Evolutionary conservation across 2,888 invertebrate genomes (phyloP).

Genomic region (Ophion ventricosus): DNA sequence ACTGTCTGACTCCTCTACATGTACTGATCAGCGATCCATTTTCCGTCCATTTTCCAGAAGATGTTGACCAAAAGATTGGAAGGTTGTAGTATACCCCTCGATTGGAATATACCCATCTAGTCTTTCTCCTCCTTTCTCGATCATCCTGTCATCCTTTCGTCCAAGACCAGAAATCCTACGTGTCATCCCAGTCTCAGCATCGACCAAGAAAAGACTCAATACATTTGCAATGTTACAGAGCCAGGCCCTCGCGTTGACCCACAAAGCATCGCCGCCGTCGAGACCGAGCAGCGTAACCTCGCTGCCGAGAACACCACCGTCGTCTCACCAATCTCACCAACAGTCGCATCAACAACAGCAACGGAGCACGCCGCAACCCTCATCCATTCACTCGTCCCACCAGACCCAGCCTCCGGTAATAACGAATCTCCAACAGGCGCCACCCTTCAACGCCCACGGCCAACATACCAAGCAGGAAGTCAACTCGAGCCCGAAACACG

Average conservation of each 20-base stretch:
- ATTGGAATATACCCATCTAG: neutral
- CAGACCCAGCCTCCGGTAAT: constrained; percentile 83
- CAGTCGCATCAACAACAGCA: constrained; percentile 78
- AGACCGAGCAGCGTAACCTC: constrained; percentile 81
- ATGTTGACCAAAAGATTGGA: neutral
- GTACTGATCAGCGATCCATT: neutral
- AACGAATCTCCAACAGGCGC: constrained; percentile 84
- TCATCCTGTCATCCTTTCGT: neutral
- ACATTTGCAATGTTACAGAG: constrained; percentile 84
- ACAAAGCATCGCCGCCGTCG: constrained; percentile 84
- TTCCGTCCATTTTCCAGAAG: neutral
- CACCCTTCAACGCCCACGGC: constrained; percentile 76
- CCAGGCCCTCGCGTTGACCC: constrained; percentile 88
- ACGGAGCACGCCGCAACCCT: constrained; percentile 70
- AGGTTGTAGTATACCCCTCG: neutral
- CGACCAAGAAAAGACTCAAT: constrained; percentile 5
- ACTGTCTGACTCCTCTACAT: neutral
- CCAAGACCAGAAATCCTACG: neutral
- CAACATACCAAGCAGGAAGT: constrained; percentile 81
- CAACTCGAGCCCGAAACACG: constrained; percentile 86
- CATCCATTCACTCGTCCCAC: constrained; percentile 80
- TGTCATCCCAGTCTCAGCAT: neutral
- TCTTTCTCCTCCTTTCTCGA: neutral
- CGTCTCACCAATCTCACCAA: constrained; percentile 75
- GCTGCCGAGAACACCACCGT: constrained; percentile 80